These are phyloP conservation scores for Melanostoma scalare DNA, from an alignment of 2,888 invertebrate species.

Conservation along the genomic window DNA sequence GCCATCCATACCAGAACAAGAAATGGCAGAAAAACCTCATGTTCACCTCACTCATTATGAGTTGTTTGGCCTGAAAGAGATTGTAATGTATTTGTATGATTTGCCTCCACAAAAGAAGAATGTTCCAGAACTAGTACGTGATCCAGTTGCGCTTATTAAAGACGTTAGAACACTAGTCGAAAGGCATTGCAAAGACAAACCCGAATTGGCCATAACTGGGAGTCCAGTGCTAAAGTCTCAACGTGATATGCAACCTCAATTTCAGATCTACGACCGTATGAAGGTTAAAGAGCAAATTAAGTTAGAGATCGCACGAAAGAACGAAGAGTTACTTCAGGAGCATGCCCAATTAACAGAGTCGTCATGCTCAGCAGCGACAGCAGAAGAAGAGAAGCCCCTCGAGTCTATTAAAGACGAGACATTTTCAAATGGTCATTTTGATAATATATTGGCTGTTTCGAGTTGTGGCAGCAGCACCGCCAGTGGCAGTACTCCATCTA, in stretches of 20 bases:
- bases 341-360: constrained; percentile 53
- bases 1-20: constrained; percentile 78
- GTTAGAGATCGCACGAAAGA: constrained; percentile 79
- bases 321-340: constrained; percentile 78
- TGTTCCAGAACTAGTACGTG: constrained; percentile 93
- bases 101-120: constrained; percentile 94
- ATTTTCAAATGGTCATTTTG: constrained; percentile 62
- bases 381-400: constrained; percentile 49
- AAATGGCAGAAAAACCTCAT: constrained; percentile 82
- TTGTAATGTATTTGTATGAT: constrained; percentile 95
- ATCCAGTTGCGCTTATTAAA: constrained; percentile 93
- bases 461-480: constrained; percentile 62
- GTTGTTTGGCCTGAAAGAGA: constrained; percentile 91
- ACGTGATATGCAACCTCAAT: constrained; percentile 73
- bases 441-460: constrained; percentile 43
- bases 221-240: constrained; percentile 86
- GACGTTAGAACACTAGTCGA: constrained; percentile 95
- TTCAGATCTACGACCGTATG: constrained; percentile 78
- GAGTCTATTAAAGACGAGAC: constrained; percentile 51
- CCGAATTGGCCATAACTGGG: constrained; percentile 92
- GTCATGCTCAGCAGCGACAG: constrained; percentile 32
- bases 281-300: constrained; percentile 80
- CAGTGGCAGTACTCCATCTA: constrained; percentile 55
- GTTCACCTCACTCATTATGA: constrained; percentile 91
- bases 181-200: constrained; percentile 93